Conservation (phyloP, 1,140 invertebrate genomes). For the Tribolium madens region DNA sequence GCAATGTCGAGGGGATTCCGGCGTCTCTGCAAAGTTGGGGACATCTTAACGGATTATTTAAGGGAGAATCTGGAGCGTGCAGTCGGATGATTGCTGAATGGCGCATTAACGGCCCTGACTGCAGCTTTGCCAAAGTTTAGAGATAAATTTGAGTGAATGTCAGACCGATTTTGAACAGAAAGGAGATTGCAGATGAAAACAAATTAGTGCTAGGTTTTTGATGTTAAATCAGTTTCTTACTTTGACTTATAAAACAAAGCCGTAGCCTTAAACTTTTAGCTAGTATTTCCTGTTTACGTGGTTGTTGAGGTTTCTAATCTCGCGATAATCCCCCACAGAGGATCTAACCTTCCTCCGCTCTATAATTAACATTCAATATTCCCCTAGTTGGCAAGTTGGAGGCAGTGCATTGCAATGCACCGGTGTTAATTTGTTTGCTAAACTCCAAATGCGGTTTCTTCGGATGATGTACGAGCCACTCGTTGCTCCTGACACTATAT, state of each 20-base stretch:
- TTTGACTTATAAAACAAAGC: too few species aligned
- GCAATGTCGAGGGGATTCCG: conserved; percentile 78
- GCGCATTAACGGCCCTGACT: too few species aligned
- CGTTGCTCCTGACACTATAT: background rate
- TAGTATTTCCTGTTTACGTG: background rate
- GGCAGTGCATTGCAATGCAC: conserved; percentile 6
- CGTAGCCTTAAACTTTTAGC: too few species aligned
- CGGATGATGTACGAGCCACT: conserved; percentile 29
- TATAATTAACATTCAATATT: conserved; percentile 30
- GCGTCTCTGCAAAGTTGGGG: conserved; percentile 57
- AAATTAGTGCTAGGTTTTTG: too few species aligned
- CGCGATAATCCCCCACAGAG: background rate
- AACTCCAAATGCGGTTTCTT: conserved; percentile 27
- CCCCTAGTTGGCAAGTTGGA: conserved; percentile 5
- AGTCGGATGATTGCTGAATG: too few species aligned
- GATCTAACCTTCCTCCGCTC: background rate
- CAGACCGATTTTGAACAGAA: too few species aligned
- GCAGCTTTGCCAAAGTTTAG: too few species aligned
- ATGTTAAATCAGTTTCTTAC: too few species aligned
- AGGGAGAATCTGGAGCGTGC: too few species aligned
- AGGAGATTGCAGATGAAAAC: too few species aligned
- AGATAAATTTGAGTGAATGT: too few species aligned
- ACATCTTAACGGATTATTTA: too few species aligned
- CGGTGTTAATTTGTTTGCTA: conserved; percentile 17
- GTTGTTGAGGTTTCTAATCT: background rate